Conservation (phyloP, 2,113 vertebrate genomes). For the Amblyornis subalaris region DNA sequence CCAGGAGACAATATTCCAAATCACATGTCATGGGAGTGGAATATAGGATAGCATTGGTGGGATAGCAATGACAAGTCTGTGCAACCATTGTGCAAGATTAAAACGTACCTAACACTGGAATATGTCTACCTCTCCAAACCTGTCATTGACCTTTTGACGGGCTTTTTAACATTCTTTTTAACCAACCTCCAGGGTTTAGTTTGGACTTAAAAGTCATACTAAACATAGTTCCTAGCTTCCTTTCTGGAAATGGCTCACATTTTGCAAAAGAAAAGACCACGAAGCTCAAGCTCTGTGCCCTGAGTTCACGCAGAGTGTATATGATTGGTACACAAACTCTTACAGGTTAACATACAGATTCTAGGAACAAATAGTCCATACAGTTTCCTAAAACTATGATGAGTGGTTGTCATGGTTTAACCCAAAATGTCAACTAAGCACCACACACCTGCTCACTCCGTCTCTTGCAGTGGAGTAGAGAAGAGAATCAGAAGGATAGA, state of each 20-base stretch:
- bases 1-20: neutral
- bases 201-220: neutral
- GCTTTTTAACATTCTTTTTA: neutral
- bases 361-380: neutral
- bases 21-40: neutral
- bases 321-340: neutral
- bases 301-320: neutral
- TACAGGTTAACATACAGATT: neutral
- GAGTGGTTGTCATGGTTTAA: neutral
- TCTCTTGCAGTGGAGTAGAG: rapidly evolving
- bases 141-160: neutral
- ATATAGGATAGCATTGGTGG: neutral
- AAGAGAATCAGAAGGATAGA: neutral
- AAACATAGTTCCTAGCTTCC: neutral
- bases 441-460: rapidly evolving
- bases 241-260: rapidly evolving
- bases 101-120: neutral
- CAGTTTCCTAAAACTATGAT: neutral
- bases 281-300: neutral
- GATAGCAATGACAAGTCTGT: neutral
- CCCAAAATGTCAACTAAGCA: neutral
- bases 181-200: neutral
- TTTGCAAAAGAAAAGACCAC: neutral
- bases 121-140: neutral
- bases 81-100: neutral